Evolutionary conservation across 35 echinoderm and acorn worm genomes (phyloP), one percentile per base, ranked within the genome.

Genomic region (Chiridota heheva): DNA sequence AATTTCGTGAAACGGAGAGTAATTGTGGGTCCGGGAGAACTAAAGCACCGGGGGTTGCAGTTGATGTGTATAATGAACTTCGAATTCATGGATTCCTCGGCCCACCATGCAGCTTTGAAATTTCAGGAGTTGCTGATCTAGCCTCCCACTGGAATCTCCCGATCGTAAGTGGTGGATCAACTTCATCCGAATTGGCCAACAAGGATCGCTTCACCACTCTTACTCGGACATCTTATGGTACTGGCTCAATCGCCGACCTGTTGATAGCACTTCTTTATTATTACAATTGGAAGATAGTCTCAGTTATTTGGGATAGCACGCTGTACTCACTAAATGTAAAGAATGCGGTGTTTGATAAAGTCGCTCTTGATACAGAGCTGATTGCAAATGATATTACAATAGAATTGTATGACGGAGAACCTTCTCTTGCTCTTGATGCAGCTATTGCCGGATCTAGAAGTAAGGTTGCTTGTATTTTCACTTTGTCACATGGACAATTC

Each of bases 111-210:
- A 87, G 85, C 39, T 56, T 65, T 26, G 60, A 64, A 25, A 79
- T 61, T 4, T 36, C 18, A 45, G 27, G 36, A 5, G 63, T 87
- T 17, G 64, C 61, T 16, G 85, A 87, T 38, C 48, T 87, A n/a
- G 85, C 85, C 16, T 62, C 62, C 1, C 80, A 38, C 46, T 87
- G 85, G 85, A 87, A 87, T 37, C 37, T 87, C 33, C 85, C 85
- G 4, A 36, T 87, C 18, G 4, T 87, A 26, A 79, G 73, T 2
- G 85, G 85, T 4, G 57, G 36, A 5, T 78, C 85, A 44, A 87
- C 75, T 24, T 87, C 85, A 2, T 42, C 60, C 12, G 61, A 45
- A 43, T 63, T 87, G 0, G 75, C 67, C 32, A 65, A 87, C 75
- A 87, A 87, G 46, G 28, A 0, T 8, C 85, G 68, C 6, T 87